A percentile compares a stretch with the other conserved stretches of the same genome.
These are phyloP conservation scores for Cuculus canorus DNA, from an alignment of 2,797 vertebrate genomes.

Conservation along the genomic window DNA sequence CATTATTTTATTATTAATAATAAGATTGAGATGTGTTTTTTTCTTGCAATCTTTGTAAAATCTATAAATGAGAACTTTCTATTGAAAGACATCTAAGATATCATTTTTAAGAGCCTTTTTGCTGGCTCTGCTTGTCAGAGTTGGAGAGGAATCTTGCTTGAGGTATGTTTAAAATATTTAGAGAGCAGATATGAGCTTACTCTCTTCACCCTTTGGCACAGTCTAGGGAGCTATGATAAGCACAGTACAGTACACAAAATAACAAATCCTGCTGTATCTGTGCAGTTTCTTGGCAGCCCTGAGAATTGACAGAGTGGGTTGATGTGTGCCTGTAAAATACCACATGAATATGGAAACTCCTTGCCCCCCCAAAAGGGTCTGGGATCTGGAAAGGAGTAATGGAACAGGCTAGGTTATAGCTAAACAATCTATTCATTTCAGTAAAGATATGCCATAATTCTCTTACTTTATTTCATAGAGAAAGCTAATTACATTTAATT, in stretches of 20 bases:
- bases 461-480: background rate
- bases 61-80: background rate
- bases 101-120: background rate
- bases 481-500: background rate
- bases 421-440: background rate
- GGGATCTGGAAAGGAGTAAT: background rate
- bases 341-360: background rate
- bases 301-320: background rate
- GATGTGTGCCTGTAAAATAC: background rate
- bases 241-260: background rate
- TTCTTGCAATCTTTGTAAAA: background rate
- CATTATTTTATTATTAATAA: background rate
- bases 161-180: background rate
- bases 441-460: background rate
- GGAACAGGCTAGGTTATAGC: background rate
- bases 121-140: background rate
- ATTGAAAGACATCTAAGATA: background rate
- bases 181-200: background rate
- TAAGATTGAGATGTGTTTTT: background rate
- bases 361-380: background rate
- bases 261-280: background rate
- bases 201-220: background rate
- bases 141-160: background rate
- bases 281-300: background rate
- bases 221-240: background rate